Evolutionary conservation across 2,888 invertebrate species (phyloP), one percentile per base, ranked within the genome.

Genomic region (Amiota communis): DNA sequence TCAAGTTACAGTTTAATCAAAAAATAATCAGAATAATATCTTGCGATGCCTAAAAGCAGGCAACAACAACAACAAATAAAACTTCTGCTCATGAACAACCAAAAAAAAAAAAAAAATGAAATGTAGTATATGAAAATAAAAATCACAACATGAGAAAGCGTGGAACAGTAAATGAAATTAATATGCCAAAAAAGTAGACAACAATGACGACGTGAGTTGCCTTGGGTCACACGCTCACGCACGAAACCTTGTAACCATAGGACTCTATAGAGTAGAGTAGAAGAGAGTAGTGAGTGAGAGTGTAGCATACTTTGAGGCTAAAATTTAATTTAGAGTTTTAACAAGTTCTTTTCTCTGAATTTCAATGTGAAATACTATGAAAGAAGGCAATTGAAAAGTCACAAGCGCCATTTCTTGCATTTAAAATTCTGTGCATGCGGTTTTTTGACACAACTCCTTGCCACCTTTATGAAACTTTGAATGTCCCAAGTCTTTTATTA

Each of bases 261-360:
- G n/a, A n/a, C n/a, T n/a, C n/a, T n/a, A n/a, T n/a, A n/a, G 23
- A 23, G 23, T 36, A 36, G 36, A 36, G 36, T 36, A 36, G 6
- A 48, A 61, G 20, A 59, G 10, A 36, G 63, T 59, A 17, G 64
- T 63, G 51, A 73, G 71, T 68, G 64, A 68, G 64, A 46, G 23
- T 68, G 78, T 71, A 76, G 81, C 78, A 82, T 79, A 82, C 78
- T 82, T 83, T 82, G 79, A 73, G 81, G 81, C 81, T 79, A 72
- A 77, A 80, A 82, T 82, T 82, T 74, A 84, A 82, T 82, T 84
- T 83, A 70, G 76, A 75, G 74, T 81, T 82, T 74, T 75, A 79
- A 79, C 77, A 79, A 79, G 81, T 77, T 61, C 47, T n/a, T 56
- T 8, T 17, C 36, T 23, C 11, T 15, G 57, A 36, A n/a, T 23